Evolutionary conservation across 2,888 invertebrate genomes (phyloP), one percentile per base, ranked within the genome.

Genomic region (Acholoe squamosa): DNA sequence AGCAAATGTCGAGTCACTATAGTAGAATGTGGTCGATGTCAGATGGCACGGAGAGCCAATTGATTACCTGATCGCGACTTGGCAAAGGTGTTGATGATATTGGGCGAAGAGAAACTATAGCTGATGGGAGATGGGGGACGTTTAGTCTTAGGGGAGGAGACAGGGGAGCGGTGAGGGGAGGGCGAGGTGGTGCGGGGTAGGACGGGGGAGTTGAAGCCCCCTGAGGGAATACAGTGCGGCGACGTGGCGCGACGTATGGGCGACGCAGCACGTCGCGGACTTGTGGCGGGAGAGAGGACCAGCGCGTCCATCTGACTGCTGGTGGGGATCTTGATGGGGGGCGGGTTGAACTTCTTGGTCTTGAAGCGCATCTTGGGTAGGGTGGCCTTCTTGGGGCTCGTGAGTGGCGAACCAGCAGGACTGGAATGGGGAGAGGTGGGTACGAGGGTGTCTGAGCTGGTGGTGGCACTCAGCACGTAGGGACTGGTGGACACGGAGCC

Each of bases 21-120:
- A 86, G 43, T 34, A 51, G 54, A 28, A 25, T 1, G 76, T 31
- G 31, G 76, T 14, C 76, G 76, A 25, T 76, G 31, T 5, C 76
- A 31, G 76, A 51, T 52, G 52, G 52, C 28, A 76, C 43, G 28
- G 71, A n/a, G 43, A 12, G 16, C 14, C 84, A 31, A 43, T 25
- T 52, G 71, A 33, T 77, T 76, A 91, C 90, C 91, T 92, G 90
- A 71, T 76, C 91, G 52, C 67, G 91, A 54, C 80, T 91, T 92
- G 51, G 56, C 54, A 51, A 91, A 84, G 67, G 91, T 90, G 94
- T 94, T 89, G 94, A 94, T 92, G 91, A 95, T 95, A 92, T 94
- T 95, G 52, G 95, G 95, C 51, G 95, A 95, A 28, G 95, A 95
- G 92, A 94, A 95, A 92, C 95, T 95, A 93, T 95, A 95, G 91